phyloP scores from a whole-genome alignment of 92 coral and sea anemone species.

The Parazoanthus darwini region DNA sequence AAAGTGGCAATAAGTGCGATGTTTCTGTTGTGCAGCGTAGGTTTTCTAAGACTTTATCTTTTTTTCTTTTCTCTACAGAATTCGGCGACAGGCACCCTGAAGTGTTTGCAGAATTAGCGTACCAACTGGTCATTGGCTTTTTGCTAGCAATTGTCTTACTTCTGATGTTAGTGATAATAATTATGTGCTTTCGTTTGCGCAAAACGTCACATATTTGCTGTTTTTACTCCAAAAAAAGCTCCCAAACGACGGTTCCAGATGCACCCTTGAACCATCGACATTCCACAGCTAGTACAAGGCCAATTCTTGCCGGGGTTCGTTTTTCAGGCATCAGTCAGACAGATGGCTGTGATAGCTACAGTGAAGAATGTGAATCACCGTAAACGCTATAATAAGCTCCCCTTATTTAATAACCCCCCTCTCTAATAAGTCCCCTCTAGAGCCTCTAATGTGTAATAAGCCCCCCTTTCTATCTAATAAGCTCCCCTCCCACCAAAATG shows the following conservation, averaged over 20 bases:
- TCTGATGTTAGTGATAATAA: neutral
- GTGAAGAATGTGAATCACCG: neutral
- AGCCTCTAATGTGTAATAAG: too few species aligned
- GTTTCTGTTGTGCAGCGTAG: too few species aligned
- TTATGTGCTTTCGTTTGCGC: neutral
- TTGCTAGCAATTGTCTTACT: neutral
- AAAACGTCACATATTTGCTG: neutral
- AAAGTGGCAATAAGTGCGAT: too few species aligned
- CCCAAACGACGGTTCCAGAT: neutral
- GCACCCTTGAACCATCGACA: neutral
- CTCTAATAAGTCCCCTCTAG: too few species aligned
- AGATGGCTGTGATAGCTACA: neutral
- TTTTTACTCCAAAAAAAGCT: neutral
- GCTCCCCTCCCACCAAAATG: too few species aligned
- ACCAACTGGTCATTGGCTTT: constrained; percentile 19
- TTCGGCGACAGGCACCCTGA: neutral
- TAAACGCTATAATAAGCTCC: too few species aligned
- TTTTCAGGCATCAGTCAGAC: constrained; percentile 18
- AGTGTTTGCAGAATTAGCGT: neutral
- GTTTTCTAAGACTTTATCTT: too few species aligned
- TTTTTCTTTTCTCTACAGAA: constrained; percentile 10
- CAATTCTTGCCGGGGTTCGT: neutral
- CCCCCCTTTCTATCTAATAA: too few species aligned
- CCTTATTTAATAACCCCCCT: too few species aligned
- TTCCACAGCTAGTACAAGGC: neutral